Evolutionary conservation across 2,797 vertebrate species (phyloP), one percentile per base, ranked within the genome.

Genomic region (Pipistrellus kuhlii): DNA sequence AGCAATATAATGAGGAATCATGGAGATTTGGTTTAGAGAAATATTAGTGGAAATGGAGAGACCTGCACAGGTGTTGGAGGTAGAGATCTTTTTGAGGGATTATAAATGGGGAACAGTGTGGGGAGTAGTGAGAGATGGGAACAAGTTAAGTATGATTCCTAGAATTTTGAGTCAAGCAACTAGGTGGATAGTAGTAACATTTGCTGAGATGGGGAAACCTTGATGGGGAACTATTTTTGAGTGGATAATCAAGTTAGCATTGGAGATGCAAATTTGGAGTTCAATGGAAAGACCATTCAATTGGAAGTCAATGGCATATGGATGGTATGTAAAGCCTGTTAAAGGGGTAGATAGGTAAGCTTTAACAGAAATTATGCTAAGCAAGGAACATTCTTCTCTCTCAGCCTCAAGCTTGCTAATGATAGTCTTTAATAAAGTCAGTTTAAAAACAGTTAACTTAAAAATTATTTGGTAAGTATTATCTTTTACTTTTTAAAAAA

Each of bases 321-420:
- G 21, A 71, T 55, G n/a, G 10, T 73, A 69, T 88, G 90, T 51
- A 83, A 91, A 77, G 41, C 2, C 14, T 80, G 46, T 85, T 66
- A 75, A 32, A 84, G 57, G 27, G 7, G 3, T 14, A 23, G 1
- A 1, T 32, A 66, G 17, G 3, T 84, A 66, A 72, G 4, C 11
- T 48, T 59, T 88, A 46, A 68, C 7, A 94, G 25, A 91, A n/a
- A 88, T 77, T 35, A 77, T 81, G 9, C 11, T n/a, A 80, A 87
- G 6, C 6, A 32, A 62, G 20, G 35, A 88, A 7, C 7, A 78
- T 38, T 44, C 27, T 53, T 94, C 12, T 57, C 13, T 85, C 17
- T 77, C 76, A 66, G 27, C 4, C 21, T 91, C 68, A 66, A 81
- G 11, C 17, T 85, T 96, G 8, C 25, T 80, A 71, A 84, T 75